These are phyloP conservation scores for Sterrhoptilus dennistouni DNA, from an alignment of 2,113 vertebrate genomes.

Conservation along the genomic window DNA sequence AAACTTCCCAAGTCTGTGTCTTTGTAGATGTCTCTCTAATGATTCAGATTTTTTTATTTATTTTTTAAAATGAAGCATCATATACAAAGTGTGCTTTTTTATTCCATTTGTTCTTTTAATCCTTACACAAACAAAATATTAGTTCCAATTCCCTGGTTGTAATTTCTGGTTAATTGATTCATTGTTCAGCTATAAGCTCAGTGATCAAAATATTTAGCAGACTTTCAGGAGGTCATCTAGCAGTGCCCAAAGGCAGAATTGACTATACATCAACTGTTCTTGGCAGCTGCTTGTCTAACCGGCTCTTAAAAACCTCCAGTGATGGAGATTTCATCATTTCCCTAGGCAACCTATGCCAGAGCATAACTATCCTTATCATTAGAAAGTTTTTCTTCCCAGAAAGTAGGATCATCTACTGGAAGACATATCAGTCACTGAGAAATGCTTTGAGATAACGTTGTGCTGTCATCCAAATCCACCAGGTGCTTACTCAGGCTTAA, in stretches of 20 bases:
- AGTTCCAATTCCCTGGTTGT: background rate
- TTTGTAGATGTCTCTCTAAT: background rate
- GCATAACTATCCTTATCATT: slow-evolving; percentile 31
- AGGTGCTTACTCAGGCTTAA: background rate
- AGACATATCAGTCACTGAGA: slow-evolving; percentile 6
- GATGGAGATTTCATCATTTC: slow-evolving; percentile 52
- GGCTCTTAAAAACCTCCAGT: slow-evolving; percentile 32
- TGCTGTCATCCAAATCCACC: slow-evolving; percentile 16
- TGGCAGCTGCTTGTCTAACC: slow-evolving; percentile 39
- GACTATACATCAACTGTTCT: background rate
- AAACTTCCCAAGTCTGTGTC: background rate
- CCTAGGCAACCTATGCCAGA: slow-evolving; percentile 41
- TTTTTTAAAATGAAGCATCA: background rate
- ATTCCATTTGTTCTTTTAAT: background rate
- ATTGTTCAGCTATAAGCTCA: background rate
- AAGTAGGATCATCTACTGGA: background rate
- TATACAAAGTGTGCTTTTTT: background rate
- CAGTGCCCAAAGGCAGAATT: slow-evolving; percentile 33
- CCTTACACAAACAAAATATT: background rate
- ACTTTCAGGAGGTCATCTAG: slow-evolving; percentile 17
- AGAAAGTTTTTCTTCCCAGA: slow-evolving; percentile 16
- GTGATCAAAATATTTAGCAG: background rate
- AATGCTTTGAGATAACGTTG: slow-evolving; percentile 15
- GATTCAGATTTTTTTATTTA: background rate
- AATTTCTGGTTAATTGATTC: background rate